These are phyloP conservation scores for Endotricha flammealis DNA, from an alignment of 2,888 invertebrate species.

Conservation along the genomic window DNA sequence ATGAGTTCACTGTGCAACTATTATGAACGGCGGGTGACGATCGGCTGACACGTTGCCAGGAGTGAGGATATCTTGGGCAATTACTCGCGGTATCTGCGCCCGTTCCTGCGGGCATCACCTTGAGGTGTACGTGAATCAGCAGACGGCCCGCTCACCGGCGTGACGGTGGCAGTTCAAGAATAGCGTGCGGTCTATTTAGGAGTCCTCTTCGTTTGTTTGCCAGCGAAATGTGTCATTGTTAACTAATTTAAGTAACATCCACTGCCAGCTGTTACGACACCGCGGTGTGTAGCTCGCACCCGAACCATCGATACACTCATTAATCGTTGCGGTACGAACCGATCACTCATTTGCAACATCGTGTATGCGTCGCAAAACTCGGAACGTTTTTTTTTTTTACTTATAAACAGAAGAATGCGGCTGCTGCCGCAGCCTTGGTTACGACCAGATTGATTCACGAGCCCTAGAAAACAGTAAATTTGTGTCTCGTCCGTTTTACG, in stretches of 20 bases:
- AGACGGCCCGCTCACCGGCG: slow-evolving; percentile 67
- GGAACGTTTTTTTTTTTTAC: not conserved
- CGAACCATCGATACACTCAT: slow-evolving; percentile 41
- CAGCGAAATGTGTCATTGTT: slow-evolving; percentile 78
- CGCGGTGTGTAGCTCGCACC: slow-evolving; percentile 35
- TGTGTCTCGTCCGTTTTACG: slow-evolving; percentile 37
- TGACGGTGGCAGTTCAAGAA: slow-evolving; percentile 68
- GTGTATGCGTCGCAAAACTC: not conserved
- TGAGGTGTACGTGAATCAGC: slow-evolving; percentile 73
- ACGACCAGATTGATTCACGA: slow-evolving; percentile 51
- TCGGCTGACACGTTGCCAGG: slow-evolving; percentile 6
- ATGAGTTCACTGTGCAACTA: too few species aligned
- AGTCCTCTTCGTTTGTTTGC: slow-evolving; percentile 74
- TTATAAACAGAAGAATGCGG: slow-evolving; percentile 12
- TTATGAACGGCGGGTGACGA: too few species aligned
- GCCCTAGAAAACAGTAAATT: slow-evolving; percentile 43
- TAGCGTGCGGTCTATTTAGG: slow-evolving; percentile 74
- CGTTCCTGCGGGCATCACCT: slow-evolving; percentile 51
- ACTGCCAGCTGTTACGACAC: slow-evolving; percentile 74
- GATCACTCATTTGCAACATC: slow-evolving; percentile 7
- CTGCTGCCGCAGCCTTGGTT: slow-evolving; percentile 29
- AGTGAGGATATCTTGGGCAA: slow-evolving; percentile 6
- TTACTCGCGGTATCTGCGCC: slow-evolving; percentile 21
- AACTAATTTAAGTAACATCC: slow-evolving; percentile 76
- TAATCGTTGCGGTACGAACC: slow-evolving; percentile 26